phyloP scores from a whole-genome alignment of 2,797 vertebrate species.

The Etheostoma nigrum region DNA sequence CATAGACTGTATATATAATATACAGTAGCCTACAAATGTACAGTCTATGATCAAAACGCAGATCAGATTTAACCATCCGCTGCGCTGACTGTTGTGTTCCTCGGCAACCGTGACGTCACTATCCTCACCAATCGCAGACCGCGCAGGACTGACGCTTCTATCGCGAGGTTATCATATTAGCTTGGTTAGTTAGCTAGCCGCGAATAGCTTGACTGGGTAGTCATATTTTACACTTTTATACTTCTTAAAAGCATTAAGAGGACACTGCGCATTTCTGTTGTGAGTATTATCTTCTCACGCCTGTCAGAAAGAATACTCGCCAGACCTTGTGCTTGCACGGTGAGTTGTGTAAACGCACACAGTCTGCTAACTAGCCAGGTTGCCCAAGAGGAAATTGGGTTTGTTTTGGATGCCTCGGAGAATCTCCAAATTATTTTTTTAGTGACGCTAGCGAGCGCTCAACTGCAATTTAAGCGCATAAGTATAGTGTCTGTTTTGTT shows the following conservation, averaged over 20 bases:
- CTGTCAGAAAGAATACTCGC: constrained; percentile 38
- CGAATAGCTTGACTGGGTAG: constrained; percentile 38
- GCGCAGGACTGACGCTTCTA: constrained; percentile 42
- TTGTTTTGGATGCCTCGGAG: constrained; percentile 75
- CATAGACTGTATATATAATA: too few relatives aligned
- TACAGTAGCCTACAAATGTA: too few relatives aligned
- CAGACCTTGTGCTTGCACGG: constrained; percentile 64
- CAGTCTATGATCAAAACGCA: too few relatives aligned
- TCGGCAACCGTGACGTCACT: constrained; percentile 80
- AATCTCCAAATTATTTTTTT: constrained; percentile 10
- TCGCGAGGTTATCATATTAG: constrained; percentile 76
- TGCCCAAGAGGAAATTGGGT: constrained; percentile 60
- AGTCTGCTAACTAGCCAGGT: constrained; percentile 62
- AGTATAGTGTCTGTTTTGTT: not conserved
- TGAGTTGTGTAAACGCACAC: constrained; percentile 53
- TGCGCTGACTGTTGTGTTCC: constrained; percentile 60
- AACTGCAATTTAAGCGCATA: not conserved
- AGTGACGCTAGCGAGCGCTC: too few relatives aligned
- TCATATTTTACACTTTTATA: constrained; percentile 19
- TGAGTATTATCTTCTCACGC: constrained; percentile 13
- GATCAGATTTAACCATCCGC: not conserved
- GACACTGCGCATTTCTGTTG: not conserved
- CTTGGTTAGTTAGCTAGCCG: constrained; percentile 72
- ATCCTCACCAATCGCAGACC: constrained; percentile 60
- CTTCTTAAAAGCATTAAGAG: not conserved